These are phyloP conservation scores for Rhinatrema bivittatum DNA, from an alignment of 2,797 vertebrate genomes.

Conservation along the genomic window DNA sequence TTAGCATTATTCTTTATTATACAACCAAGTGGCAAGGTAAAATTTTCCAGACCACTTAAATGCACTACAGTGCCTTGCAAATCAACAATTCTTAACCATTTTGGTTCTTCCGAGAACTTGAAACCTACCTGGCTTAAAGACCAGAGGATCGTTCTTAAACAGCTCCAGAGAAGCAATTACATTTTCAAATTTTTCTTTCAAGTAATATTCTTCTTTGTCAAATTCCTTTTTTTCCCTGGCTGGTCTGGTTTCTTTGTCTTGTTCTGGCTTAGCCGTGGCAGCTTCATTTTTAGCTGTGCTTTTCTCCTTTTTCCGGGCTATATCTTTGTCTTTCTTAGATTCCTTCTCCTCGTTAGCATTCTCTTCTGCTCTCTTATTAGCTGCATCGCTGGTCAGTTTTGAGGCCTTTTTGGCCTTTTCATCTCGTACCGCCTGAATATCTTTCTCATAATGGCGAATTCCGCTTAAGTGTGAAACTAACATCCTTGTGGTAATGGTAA, in stretches of 20 bases:
- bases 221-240: slow-evolving; percentile 70
- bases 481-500: slow-evolving; percentile 80
- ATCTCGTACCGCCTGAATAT: slow-evolving; percentile 79
- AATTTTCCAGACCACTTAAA: too few relatives aligned
- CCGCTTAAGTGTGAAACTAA: slow-evolving; percentile 91
- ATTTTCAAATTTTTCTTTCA: slow-evolving; percentile 83
- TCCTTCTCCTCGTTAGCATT: slow-evolving; percentile 27
- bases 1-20: too few relatives aligned
- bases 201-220: slow-evolving; percentile 86
- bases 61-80: too few relatives aligned
- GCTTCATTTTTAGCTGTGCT: slow-evolving; percentile 44
- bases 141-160: slow-evolving; percentile 90
- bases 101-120: too few relatives aligned
- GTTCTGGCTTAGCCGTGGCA: slow-evolving; percentile 36
- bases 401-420: slow-evolving; percentile 68
- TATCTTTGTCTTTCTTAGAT: slow-evolving; percentile 34
- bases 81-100: too few relatives aligned
- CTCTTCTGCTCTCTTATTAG: slow-evolving; percentile 6
- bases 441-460: slow-evolving; percentile 94
- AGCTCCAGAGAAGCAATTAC: slow-evolving; percentile 80
- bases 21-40: too few relatives aligned
- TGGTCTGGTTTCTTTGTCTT: slow-evolving; percentile 38
- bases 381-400: slow-evolving; percentile 36
- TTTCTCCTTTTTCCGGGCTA: slow-evolving; percentile 48
- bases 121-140: slow-evolving; percentile 88